Percentiles rank a stretch among this genome's conserved stretches.
These are phyloP conservation scores for Amphipoea oculea DNA, from an alignment of 2,888 invertebrate genomes.

Conservation along the genomic window DNA sequence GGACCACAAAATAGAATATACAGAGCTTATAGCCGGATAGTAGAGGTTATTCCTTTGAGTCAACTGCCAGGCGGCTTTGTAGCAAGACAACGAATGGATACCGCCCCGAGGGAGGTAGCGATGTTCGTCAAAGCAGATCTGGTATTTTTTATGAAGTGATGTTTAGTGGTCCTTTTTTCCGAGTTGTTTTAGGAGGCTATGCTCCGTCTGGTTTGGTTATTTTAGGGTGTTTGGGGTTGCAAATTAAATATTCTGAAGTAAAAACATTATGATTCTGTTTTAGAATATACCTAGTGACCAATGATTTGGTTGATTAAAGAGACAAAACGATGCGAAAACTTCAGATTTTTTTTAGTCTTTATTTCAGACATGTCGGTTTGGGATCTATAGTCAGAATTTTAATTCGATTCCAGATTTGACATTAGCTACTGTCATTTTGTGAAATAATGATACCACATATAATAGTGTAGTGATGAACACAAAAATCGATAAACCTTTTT, in stretches of 20 bases:
- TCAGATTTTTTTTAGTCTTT: neutral
- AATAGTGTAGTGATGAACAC: too few species aligned
- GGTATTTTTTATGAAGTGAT: slow-evolving; percentile 42
- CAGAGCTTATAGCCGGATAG: slow-evolving; percentile 60
- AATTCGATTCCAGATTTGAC: too few species aligned
- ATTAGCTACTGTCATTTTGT: too few species aligned
- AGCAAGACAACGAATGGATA: slow-evolving; percentile 66
- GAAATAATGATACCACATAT: too few species aligned
- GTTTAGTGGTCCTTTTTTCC: slow-evolving; percentile 1
- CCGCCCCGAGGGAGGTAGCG: slow-evolving; percentile 61
- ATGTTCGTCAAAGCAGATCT: slow-evolving; percentile 54
- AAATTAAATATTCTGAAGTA: neutral
- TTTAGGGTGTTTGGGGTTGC: neutral
- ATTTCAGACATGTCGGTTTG: neutral
- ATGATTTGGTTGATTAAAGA: neutral
- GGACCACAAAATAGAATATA: slow-evolving; percentile 59
- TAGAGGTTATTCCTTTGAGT: slow-evolving; percentile 73
- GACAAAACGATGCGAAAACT: too few species aligned
- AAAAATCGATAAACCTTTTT: too few species aligned
- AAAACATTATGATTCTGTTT: too few species aligned
- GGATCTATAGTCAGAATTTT: too few species aligned
- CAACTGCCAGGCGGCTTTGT: slow-evolving; percentile 69
- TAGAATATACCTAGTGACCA: neutral
- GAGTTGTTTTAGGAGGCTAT: neutral
- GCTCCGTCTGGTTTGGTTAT: neutral